Conservation (phyloP, 2,113 vertebrate species). For the Anas platyrhynchos region DNA sequence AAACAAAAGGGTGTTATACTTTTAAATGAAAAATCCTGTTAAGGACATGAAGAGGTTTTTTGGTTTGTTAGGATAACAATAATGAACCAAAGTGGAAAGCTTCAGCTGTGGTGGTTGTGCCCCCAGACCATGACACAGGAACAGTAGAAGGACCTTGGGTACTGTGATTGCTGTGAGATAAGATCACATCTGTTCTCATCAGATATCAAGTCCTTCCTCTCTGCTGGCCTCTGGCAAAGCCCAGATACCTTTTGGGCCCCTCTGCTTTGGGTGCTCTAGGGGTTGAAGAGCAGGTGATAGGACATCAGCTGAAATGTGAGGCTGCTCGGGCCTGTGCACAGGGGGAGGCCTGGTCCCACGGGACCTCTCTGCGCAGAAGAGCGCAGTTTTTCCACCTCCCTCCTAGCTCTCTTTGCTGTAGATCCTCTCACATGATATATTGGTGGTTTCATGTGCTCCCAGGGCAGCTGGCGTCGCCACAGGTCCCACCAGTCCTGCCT, state of each 20-base stretch:
- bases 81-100: not conserved
- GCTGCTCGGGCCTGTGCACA: not conserved
- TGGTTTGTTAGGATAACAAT: not conserved
- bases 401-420: not conserved
- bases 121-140: not conserved
- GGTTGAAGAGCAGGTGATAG: not conserved
- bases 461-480: not conserved
- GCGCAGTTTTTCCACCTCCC: rapidly evolving
- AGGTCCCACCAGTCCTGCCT: not conserved
- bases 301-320: not conserved
- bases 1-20: not conserved
- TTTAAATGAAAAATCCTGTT: not conserved
- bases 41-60: constrained; percentile 3
- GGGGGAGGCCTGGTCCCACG: not conserved
- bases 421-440: not conserved
- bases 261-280: not conserved
- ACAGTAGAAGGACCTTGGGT: not conserved
- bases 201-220: not conserved
- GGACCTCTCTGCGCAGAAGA: not conserved
- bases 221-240: not conserved
- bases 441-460: rapidly evolving
- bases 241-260: not conserved
- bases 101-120: not conserved
- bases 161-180: not conserved
- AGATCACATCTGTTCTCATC: not conserved